phyloP scores from a whole-genome alignment of 2,888 invertebrate species.

The Hypolimnas misippus region DNA sequence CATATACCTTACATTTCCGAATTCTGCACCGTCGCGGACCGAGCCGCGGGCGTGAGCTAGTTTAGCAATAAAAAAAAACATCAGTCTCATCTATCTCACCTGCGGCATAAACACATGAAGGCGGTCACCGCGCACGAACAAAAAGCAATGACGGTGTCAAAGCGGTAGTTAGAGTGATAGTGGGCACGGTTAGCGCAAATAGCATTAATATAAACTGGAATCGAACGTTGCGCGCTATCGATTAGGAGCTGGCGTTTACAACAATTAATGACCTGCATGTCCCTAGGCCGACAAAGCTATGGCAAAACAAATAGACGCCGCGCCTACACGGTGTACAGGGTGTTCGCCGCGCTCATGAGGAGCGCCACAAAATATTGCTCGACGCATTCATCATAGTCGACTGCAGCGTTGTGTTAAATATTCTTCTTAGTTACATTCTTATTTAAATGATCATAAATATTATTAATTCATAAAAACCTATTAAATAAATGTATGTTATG shows the following conservation, averaged over 20 bases:
- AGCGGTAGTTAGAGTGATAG: conserved; percentile 48
- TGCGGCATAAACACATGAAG: conserved; percentile 27
- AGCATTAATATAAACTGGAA: conserved; percentile 84
- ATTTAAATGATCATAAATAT: no score
- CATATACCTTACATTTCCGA: no score
- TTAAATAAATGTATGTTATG: no score
- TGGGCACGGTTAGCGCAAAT: conserved; percentile 71
- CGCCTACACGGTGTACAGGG: conserved; percentile 71
- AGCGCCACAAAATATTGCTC: conserved; percentile 16
- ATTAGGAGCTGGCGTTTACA: conserved; percentile 82
- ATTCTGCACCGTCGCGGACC: no score
- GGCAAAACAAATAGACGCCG: conserved; percentile 83
- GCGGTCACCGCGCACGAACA: conserved; percentile 29
- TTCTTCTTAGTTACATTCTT: not conserved
- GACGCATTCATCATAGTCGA: no score
- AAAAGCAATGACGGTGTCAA: conserved; percentile 44
- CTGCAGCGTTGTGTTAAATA: not conserved
- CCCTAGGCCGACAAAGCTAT: conserved; percentile 82
- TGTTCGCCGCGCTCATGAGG: conserved; percentile 52
- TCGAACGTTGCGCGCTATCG: conserved; percentile 82
- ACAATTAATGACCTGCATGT: conserved; percentile 85
- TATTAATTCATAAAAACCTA: no score
- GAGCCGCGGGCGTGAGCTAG: no score
- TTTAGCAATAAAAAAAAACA: not conserved
- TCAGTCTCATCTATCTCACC: conserved; percentile 2